phyloP scores from a whole-genome alignment of 2,113 vertebrate genomes.

The Rafetus swinhoei region DNA sequence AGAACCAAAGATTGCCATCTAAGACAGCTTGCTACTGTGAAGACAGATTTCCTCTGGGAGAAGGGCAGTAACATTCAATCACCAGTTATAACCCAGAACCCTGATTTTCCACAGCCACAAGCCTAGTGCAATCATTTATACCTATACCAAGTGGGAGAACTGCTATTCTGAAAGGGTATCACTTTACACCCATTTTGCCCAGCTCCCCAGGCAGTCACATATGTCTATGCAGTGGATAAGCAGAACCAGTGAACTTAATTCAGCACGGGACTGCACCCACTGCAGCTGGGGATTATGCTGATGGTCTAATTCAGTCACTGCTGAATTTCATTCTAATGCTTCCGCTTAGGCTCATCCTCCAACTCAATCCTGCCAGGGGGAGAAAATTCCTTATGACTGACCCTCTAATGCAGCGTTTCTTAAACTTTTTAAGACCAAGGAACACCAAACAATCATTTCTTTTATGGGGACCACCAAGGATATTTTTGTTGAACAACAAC shows the following conservation, averaged over 20 bases:
- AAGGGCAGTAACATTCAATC: no score
- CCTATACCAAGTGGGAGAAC: no score
- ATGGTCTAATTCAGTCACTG: neutral
- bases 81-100: no score
- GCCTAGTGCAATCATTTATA: no score
- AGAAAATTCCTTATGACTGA: neutral
- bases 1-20: neutral
- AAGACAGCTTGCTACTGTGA: neutral
- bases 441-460: no score
- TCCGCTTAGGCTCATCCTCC: constrained; percentile 4
- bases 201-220: neutral
- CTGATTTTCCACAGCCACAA: no score
- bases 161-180: no score
- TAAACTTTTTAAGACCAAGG: no score
- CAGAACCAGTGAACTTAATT: fast-evolving
- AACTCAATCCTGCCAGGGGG: neutral
- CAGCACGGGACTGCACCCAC: neutral
- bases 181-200: neutral
- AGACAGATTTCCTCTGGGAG: neutral
- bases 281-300: no score
- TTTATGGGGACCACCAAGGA: no score
- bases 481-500: no score
- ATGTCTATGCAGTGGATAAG: neutral
- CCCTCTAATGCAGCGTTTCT: neutral
- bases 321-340: neutral